These are phyloP conservation scores for Myodes glareolus DNA, from an alignment of 2,113 vertebrate species.

Conservation along the genomic window DNA sequence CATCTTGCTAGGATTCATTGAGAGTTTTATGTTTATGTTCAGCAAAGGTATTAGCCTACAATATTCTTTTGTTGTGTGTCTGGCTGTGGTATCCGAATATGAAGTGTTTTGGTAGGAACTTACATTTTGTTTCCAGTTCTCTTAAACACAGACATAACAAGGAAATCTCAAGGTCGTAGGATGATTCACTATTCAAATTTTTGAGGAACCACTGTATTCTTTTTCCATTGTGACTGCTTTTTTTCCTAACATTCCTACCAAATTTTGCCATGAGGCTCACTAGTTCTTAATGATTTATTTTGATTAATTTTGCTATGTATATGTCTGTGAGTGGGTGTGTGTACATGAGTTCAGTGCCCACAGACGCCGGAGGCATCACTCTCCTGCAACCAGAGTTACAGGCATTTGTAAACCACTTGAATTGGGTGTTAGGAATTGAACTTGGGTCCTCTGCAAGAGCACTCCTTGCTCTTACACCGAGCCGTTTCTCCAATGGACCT, in stretches of 20 bases:
- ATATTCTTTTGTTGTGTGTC: neutral
- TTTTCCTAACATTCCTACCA: neutral
- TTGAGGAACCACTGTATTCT: neutral
- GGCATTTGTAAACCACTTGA: neutral
- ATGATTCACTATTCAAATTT: constrained; percentile 23
- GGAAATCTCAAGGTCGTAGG: neutral
- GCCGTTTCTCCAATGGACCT: neutral
- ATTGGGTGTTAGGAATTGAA: neutral
- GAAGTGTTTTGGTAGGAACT: neutral
- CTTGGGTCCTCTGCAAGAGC: neutral
- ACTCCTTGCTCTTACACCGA: neutral
- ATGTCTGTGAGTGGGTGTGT: neutral
- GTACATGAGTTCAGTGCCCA: neutral
- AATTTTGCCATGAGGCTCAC: neutral
- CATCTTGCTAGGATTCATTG: neutral
- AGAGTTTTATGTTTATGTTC: neutral
- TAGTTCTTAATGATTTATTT: neutral
- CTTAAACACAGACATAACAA: neutral
- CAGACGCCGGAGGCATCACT: neutral
- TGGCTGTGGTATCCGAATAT: neutral
- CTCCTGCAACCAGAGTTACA: neutral
- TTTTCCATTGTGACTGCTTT: neutral
- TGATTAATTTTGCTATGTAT: neutral
- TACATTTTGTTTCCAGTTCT: constrained; percentile 25
- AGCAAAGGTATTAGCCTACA: neutral